phyloP scores from a whole-genome alignment of 2,797 vertebrate genomes.

The Gadopsis bispinosus region DNA sequence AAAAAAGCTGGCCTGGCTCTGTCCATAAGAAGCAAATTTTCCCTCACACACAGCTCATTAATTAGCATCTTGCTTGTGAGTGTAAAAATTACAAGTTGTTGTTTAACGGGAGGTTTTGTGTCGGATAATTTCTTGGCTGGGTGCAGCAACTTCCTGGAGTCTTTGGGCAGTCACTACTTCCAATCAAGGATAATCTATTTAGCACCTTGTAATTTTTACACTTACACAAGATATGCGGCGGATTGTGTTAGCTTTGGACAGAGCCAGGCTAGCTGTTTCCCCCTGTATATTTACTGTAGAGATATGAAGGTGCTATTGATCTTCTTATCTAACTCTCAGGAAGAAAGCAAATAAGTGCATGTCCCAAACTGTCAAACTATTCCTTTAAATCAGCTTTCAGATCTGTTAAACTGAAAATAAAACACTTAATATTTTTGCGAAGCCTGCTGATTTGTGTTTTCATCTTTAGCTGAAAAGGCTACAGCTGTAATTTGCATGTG shows the following conservation, averaged over 20 bases:
- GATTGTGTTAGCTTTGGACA: background rate
- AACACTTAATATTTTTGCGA: background rate
- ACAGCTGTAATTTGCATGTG: background rate
- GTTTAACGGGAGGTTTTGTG: background rate
- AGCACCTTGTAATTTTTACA: too few relatives aligned
- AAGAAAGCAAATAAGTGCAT: background rate
- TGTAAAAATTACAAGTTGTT: background rate
- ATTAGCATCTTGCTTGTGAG: background rate
- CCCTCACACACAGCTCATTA: background rate
- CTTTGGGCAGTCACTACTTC: background rate
- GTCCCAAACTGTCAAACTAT: background rate
- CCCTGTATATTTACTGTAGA: background rate
- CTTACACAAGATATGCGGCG: background rate
- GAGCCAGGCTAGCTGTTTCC: background rate
- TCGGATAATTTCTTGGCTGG: too few relatives aligned
- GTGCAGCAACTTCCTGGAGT: background rate
- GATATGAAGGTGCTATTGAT: background rate
- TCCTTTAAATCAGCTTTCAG: background rate
- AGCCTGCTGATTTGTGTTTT: background rate
- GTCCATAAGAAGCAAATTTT: background rate
- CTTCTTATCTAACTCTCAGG: background rate
- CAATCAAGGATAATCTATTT: background rate
- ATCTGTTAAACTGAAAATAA: background rate
- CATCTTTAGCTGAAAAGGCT: slow-evolving; percentile 5
- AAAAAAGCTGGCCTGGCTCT: background rate